phyloP scores from a whole-genome alignment of 2,113 vertebrate genomes.

The Pica pica region DNA sequence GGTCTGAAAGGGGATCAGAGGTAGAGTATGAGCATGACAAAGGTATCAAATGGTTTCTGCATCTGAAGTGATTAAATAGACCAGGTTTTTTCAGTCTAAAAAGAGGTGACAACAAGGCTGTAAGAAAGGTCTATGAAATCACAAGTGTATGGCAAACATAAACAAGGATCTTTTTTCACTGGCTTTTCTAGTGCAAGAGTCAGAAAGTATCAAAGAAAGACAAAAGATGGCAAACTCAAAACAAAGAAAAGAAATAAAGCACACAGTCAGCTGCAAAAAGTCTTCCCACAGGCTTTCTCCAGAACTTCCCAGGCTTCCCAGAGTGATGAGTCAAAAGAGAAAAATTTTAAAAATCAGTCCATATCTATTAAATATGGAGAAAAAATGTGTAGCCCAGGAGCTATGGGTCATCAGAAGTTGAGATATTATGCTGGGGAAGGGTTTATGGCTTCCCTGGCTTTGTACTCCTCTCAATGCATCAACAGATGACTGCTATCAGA shows the following conservation, averaged over 20 bases:
- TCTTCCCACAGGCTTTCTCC: background rate
- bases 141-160: background rate
- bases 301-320: background rate
- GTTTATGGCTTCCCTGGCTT: background rate
- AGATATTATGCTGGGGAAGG: background rate
- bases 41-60: background rate
- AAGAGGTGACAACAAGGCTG: background rate
- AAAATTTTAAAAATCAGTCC: background rate
- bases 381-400: background rate
- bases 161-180: background rate
- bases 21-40: background rate
- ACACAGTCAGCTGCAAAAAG: background rate
- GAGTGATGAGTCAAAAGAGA: background rate
- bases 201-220: background rate
- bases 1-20: background rate
- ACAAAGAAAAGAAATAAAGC: background rate
- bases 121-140: background rate
- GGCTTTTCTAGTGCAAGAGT: background rate
- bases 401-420: background rate
- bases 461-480: background rate
- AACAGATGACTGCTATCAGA: background rate
- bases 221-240: background rate
- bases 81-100: background rate
- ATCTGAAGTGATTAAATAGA: background rate
- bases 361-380: background rate